phyloP scores from a whole-genome alignment of 2,113 vertebrate species.

The Mus musculus region DNA sequence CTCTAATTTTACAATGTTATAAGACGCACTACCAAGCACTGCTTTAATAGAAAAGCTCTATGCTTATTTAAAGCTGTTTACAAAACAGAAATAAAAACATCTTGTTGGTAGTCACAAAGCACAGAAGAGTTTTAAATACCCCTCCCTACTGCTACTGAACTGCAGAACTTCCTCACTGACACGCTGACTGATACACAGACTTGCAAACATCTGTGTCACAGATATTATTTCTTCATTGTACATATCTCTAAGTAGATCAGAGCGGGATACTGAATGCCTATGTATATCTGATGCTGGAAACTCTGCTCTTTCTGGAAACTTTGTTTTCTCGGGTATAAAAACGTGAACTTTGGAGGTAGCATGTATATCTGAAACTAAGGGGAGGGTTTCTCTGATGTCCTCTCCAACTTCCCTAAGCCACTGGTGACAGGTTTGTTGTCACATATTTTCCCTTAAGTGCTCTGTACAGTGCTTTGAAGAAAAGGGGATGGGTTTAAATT shows the following conservation, averaged over 20 bases:
- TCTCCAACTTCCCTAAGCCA: conserved; percentile 83
- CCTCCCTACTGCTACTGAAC: not conserved
- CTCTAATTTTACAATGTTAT: conserved; percentile 64
- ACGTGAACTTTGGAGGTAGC: conserved; percentile 75
- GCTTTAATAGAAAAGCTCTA: conserved; percentile 28
- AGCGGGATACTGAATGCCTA: conserved; percentile 78
- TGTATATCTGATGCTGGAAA: conserved; percentile 79
- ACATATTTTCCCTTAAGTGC: conserved; percentile 82
- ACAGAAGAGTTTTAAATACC: conserved; percentile 20
- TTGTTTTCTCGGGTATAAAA: conserved; percentile 80
- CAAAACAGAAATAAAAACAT: conserved; percentile 71
- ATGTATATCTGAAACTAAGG: conserved; percentile 81
- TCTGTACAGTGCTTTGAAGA: conserved; percentile 77
- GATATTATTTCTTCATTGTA: conserved; percentile 62
- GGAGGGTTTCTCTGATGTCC: conserved; percentile 85
- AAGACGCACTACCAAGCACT: conserved; percentile 50
- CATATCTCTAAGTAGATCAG: conserved; percentile 73
- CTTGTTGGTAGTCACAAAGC: conserved; percentile 28
- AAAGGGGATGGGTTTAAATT: conserved; percentile 73
- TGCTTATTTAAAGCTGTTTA: conserved; percentile 73
- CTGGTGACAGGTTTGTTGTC: conserved; percentile 84
- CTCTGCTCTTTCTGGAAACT: not conserved
- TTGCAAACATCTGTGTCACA: conserved; percentile 63
- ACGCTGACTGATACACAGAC: not conserved
- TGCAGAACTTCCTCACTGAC: not conserved